Evolutionary conservation across 2,113 vertebrate species (phyloP).

Genomic region (Leptobrachium ailaonicum): DNA sequence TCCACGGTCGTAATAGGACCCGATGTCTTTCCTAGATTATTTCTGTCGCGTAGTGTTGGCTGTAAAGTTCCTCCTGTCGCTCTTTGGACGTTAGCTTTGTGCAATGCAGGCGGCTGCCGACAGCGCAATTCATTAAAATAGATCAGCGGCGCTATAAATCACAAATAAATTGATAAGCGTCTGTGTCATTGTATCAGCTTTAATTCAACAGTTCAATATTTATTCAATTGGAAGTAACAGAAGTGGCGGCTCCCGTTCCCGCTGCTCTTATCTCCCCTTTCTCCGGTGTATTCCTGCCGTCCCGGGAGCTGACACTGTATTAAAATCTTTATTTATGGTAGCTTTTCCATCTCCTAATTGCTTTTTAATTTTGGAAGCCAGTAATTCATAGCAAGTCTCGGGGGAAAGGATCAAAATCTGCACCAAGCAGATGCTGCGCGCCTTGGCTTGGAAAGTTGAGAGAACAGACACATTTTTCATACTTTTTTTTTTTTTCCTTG

Average conservation of each 20-base stretch:
- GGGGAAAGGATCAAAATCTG: conserved; percentile 17
- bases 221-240: too few species aligned
- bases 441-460: conserved; percentile 5
- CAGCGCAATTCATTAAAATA: too few species aligned
- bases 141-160: too few species aligned
- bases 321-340: conserved; percentile 42
- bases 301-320: conserved; percentile 23
- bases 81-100: too few species aligned
- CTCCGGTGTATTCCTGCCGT: conserved; percentile 1
- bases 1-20: too few species aligned
- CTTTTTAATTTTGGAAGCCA: conserved; percentile 45
- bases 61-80: too few species aligned
- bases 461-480: not conserved
- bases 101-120: too few species aligned
- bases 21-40: too few species aligned
- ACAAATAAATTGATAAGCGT: too few species aligned
- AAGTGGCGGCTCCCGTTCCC: not conserved
- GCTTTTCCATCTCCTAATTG: conserved; percentile 38
- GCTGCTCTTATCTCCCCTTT: conserved; percentile 4
- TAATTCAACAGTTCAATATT: too few species aligned
- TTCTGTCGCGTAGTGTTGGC: too few species aligned
- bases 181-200: too few species aligned
- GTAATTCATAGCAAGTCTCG: conserved; percentile 39
- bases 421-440: conserved; percentile 26
- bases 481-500: not conserved